Evolutionary conservation across 2,888 invertebrate species (phyloP), one percentile per base, ranked within the genome.

Genomic region (Mythimna lalbum): DNA sequence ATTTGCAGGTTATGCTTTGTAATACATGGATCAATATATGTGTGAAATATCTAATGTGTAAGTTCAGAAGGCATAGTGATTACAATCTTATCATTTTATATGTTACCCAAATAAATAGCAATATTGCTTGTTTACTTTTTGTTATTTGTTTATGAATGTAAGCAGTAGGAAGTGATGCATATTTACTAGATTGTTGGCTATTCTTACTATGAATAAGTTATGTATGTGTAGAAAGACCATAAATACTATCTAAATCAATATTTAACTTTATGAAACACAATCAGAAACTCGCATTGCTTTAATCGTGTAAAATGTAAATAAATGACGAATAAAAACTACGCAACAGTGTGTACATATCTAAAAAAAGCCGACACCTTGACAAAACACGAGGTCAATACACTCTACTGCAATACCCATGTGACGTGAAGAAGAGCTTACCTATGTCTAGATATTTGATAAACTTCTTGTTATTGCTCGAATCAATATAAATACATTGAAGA

Each of bases 361-460:
- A 95, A 95, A 94, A 95, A 95, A 94, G 94, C 95, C 92, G 95
- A 95, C 95, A 95, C 95, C 95, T 96, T 96, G 95, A 95, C 95
- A 95, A 95, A 95, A 95, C 95, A 95, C 95, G 95, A 96, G 96
- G 95, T 95, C 95, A 96, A 95, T 96, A 96, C 95, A 95, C 96
- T 94, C 94, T 90, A 91, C 91, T 90, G 90, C 90, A 90, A 93
- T 90, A 94, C 89, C 93, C 95, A 95, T 95, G 95, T 95, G 95
- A 95, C 94, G 91, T 91, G 89, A 90, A 89, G 88, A 90, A 89
- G 90, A 88, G 74, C 78, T 80, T 81, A 78, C 78, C 74, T 74
- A 77, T 78, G 60, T 63, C 63, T 75, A 74, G 63, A 73, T 73
- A 68, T 62, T 73, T 70, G 63, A 65, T 81, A 77, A 63, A 61